Conservation (phyloP, 1,140 invertebrate genomes). For the Listronotus oregonensis region DNA sequence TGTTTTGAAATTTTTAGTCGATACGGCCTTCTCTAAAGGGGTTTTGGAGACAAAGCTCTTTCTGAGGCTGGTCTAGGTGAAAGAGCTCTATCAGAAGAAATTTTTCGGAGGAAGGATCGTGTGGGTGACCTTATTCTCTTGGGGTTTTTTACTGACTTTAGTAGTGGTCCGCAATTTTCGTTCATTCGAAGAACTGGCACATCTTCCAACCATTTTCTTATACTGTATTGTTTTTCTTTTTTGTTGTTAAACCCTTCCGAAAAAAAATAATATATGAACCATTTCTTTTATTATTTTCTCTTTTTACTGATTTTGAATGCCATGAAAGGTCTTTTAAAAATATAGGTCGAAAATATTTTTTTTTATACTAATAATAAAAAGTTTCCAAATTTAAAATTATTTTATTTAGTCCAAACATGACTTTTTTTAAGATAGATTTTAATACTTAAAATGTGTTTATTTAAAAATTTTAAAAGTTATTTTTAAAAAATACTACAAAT, state of each 20-base stretch:
- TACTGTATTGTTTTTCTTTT: conserved; percentile 71
- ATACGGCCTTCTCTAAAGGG: not conserved
- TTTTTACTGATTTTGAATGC: not conserved
- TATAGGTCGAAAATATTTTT: no score
- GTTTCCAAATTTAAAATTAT: no score
- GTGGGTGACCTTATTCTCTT: conserved; percentile 48
- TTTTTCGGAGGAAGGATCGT: conserved; percentile 44
- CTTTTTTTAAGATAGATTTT: no score
- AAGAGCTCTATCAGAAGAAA: conserved; percentile 42
- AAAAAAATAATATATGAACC: not conserved
- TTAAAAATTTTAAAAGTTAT: no score
- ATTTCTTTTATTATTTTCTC: no score
- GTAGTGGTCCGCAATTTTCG: conserved; percentile 1
- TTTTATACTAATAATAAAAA: no score
- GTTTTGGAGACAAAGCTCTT: conserved; percentile 19
- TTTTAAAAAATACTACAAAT: no score
- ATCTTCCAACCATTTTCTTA: conserved; percentile 79
- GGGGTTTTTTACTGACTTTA: conserved; percentile 7
- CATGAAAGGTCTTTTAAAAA: not conserved
- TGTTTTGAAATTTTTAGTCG: conserved; percentile 14
- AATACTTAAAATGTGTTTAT: no score
- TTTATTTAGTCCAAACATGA: no score
- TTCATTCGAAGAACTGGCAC: conserved; percentile 58
- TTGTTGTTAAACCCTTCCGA: conserved; percentile 10
- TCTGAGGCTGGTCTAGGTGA: conserved; percentile 48